A percentile compares a stretch with the other conserved stretches of the same genome.
Evolutionary conservation across 2,113 vertebrate species (phyloP).

Genomic region (Corvus hawaiiensis): DNA sequence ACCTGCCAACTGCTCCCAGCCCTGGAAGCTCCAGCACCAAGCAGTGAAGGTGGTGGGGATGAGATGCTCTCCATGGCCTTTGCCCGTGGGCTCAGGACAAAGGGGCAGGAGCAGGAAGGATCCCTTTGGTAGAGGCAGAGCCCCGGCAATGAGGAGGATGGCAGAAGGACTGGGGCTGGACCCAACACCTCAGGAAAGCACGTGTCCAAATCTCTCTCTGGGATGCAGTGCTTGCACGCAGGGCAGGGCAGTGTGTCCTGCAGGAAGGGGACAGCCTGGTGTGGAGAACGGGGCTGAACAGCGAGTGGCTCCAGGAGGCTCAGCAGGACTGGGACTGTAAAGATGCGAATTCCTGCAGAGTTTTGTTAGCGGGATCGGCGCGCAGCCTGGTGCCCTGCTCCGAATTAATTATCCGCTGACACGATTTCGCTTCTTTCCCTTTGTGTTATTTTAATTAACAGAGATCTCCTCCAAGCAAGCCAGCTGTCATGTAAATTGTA

Average conservation of each 20-base stretch:
- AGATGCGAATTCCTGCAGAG: conserved; percentile 53
- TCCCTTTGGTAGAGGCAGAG: not conserved
- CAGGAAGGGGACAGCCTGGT: not conserved
- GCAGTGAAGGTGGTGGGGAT: not conserved
- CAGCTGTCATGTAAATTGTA: conserved; percentile 77
- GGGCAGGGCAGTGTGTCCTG: not conserved
- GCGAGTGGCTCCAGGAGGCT: not conserved
- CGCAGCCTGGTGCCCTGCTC: conserved; percentile 54
- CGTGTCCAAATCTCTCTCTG: rapidly evolving
- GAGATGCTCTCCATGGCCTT: not conserved
- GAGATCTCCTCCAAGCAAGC: conserved; percentile 78
- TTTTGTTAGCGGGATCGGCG: conserved; percentile 44
- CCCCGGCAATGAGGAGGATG: rapidly evolving
- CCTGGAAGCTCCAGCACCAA: not conserved
- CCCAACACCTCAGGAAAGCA: not conserved
- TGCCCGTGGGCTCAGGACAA: rapidly evolving
- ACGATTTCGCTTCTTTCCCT: conserved; percentile 63
- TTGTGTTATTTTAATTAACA: conserved; percentile 80
- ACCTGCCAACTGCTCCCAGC: not conserved
- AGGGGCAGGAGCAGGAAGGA: not conserved
- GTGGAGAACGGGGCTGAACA: not conserved
- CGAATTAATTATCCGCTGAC: conserved; percentile 75
- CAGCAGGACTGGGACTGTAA: not conserved
- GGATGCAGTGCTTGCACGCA: rapidly evolving
- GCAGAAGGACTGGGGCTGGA: not conserved